Base-by-base conservation (phyloP, 2,797 vertebrate species). In the Rhinatrema bivittatum region DNA sequence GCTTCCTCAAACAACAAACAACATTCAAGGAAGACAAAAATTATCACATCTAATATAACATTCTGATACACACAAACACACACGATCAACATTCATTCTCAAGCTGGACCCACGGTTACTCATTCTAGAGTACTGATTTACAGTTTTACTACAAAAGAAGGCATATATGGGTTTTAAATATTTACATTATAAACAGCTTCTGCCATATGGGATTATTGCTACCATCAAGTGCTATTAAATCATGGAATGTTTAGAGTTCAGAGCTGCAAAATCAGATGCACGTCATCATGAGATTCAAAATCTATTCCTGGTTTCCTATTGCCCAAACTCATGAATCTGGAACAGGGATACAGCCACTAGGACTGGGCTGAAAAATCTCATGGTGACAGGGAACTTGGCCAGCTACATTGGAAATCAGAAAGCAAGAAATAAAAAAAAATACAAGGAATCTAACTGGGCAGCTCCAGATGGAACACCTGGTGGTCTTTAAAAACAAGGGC, bases 101-200 rank as follows among this genome's bases (percentile, higher is more conserved):
- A n/a, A n/a, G n/a, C n/a, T 56, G 53, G 47, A 64, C 43, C 53
- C 71, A 60, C 53, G 49, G 33, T 57, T 53, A 28, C 19, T 43
- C 42, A 53, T 30, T 49, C 46, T 65, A 45, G 47, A 65, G 37
- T 64, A 32, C 47, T 48, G 43, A 76, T 61, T 59, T 61, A 40
- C 42, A 69, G 33, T 53, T 26, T 53, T 53, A 64, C 62, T 68
- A 45, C 66, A 65, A 58, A 66, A n/a, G n/a, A n/a, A n/a, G n/a
- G n/a, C n/a, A 49, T 14, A 42, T 21, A 51, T 50, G 39, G 39
- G 34, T 26, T 47, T 10, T 36, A 59, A 65, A 54, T 54, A 70
- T 78, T 64, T 78, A 81, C 73, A 81, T 70, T 78, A 68, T 67
- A 70, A 50, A 68, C 49, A 73, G 50, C 61, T 62, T 10, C 46